phyloP scores from a whole-genome alignment of 1,140 invertebrate genomes.

The Ectropis grisescens region DNA sequence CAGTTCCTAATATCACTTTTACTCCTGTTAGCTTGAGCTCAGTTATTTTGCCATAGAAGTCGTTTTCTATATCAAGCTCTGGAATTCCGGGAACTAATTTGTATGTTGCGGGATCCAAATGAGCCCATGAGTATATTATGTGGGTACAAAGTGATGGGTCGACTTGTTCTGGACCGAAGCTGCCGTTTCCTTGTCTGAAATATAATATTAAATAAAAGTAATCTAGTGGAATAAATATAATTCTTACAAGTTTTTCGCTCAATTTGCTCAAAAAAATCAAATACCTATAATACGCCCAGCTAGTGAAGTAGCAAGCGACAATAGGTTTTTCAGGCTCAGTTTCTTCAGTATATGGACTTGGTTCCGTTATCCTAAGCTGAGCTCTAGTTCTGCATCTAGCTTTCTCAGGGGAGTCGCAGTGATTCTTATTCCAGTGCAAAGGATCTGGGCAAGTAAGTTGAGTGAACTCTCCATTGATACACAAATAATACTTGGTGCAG shows the following conservation, averaged over 20 bases:
- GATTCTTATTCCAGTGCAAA: slow-evolving; percentile 82
- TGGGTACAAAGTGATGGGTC: slow-evolving; percentile 79
- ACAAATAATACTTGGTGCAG: slow-evolving; percentile 85
- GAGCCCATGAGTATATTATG: slow-evolving; percentile 81
- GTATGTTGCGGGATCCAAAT: slow-evolving; percentile 70
- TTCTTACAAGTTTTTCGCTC: too few relatives aligned
- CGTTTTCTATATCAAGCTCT: slow-evolving; percentile 78
- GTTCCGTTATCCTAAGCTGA: slow-evolving; percentile 26
- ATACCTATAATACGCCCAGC: slow-evolving; percentile 81
- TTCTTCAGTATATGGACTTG: slow-evolving; percentile 14
- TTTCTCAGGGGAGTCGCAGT: slow-evolving; percentile 85
- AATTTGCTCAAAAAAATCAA: too few relatives aligned
- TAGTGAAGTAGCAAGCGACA: slow-evolving; percentile 82
- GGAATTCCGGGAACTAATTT: slow-evolving; percentile 74
- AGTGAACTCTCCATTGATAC: slow-evolving; percentile 78
- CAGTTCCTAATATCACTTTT: slow-evolving; percentile 79
- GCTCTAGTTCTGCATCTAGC: slow-evolving; percentile 71
- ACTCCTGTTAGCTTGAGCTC: slow-evolving; percentile 72
- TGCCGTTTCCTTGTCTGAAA: slow-evolving; percentile 73
- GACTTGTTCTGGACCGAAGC: slow-evolving; percentile 76
- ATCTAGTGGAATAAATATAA: too few relatives aligned
- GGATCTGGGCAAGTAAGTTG: slow-evolving; percentile 78
- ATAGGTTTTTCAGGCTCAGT: slow-evolving; percentile 60
- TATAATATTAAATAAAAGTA: too few relatives aligned
- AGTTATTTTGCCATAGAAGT: slow-evolving; percentile 77